phyloP scores from a whole-genome alignment of 2,888 invertebrate species.

The Cactoblastis cactorum region DNA sequence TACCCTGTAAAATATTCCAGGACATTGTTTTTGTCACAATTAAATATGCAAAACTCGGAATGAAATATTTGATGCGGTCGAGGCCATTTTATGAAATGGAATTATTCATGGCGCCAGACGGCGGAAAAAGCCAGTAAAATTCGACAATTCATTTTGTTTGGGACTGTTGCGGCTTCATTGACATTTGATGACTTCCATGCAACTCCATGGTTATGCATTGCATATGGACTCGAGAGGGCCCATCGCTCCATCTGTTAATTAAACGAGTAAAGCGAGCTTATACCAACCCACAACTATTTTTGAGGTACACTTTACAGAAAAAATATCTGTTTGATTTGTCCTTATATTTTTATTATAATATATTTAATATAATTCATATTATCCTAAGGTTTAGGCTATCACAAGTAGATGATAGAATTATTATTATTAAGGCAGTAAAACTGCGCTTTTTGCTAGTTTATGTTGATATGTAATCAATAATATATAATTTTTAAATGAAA shows the following conservation, averaged over 20 bases:
- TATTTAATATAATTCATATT: no score
- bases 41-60: conserved; percentile 70
- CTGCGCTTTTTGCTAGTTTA: no score
- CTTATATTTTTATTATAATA: no score
- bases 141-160: conserved; percentile 70
- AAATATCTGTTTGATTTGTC: no score
- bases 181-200: conserved; percentile 46
- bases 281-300: no score
- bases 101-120: conserved; percentile 70
- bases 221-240: background rate
- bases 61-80: conserved; percentile 73
- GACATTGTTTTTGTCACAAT: conserved; percentile 65
- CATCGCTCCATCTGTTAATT: no score
- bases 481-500: background rate
- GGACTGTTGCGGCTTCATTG: conserved; percentile 57
- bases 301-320: no score
- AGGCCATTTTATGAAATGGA: conserved; percentile 68
- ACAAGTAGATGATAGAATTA: no score
- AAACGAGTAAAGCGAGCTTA: no score
- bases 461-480: no score
- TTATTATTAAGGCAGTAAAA: no score
- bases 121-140: conserved; percentile 68
- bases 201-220: conserved; percentile 19
- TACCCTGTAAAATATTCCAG: conserved; percentile 42
- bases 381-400: no score